Conservation (phyloP, 92 coral and sea anemone genomes). For the Paragorgia papillata region DNA sequence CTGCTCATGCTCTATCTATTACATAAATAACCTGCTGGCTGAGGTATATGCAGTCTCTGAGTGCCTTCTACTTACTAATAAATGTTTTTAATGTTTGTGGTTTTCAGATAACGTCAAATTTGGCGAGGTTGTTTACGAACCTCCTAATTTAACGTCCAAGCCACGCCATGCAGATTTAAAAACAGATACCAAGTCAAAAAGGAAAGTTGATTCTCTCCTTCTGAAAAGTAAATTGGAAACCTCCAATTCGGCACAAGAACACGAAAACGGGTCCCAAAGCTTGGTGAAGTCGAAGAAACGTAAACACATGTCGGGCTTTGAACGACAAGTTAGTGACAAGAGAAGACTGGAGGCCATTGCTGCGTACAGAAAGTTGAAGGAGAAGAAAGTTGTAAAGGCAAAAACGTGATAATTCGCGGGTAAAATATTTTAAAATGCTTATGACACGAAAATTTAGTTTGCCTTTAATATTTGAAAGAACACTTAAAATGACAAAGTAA, state of each 20-base stretch:
- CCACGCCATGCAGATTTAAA: constrained; percentile 71
- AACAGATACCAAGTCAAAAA: constrained; percentile 1
- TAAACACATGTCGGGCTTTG: constrained; percentile 80
- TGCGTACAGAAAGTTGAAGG: constrained; percentile 25
- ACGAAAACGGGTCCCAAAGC: constrained; percentile 3
- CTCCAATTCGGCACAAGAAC: constrained; percentile 4
- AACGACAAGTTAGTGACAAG: constrained; percentile 34
- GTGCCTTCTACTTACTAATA: too few species aligned
- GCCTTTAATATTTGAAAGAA: too few species aligned
- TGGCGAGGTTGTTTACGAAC: constrained; percentile 92
- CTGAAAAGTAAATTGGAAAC: constrained; percentile 22
- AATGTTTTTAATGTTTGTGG: too few species aligned
- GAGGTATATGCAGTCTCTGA: too few species aligned
- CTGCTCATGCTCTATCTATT: too few species aligned
- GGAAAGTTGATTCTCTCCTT: constrained; percentile 48
- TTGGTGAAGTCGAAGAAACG: constrained; percentile 69
- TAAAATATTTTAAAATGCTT: too few species aligned
- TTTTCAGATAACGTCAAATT: constrained; percentile 71
- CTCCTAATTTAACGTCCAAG: constrained; percentile 83
- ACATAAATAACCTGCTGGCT: too few species aligned
- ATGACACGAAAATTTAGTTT: too few species aligned
- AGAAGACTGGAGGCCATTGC: constrained; percentile 35
- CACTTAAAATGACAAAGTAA: too few species aligned
- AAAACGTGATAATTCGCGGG: neutral
- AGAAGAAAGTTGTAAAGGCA: neutral